phyloP scores from a whole-genome alignment of 2,888 invertebrate species.

The Orthosia incerta region DNA sequence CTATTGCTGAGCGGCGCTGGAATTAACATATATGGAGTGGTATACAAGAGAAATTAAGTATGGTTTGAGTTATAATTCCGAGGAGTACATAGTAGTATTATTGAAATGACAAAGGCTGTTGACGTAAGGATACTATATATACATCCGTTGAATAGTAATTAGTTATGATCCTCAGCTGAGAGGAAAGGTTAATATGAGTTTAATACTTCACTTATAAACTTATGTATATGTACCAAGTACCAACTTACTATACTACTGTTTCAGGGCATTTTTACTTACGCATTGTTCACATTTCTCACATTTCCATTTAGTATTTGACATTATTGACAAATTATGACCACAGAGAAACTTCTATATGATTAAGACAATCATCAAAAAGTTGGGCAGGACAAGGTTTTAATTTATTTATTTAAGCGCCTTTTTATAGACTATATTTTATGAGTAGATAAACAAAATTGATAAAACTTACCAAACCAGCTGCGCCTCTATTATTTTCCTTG shows the following conservation, averaged over 20 bases:
- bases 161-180: background rate
- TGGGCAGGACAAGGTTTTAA: background rate
- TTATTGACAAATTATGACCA: constrained; percentile 1
- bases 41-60: background rate
- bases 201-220: background rate
- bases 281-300: constrained; percentile 15
- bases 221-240: background rate
- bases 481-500: constrained; percentile 79
- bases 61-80: background rate
- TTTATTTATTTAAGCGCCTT: background rate
- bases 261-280: constrained; percentile 13
- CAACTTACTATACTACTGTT: background rate
- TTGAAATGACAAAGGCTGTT: too few species aligned
- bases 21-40: constrained; percentile 47
- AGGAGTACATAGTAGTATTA: background rate
- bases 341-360: background rate
- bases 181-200: background rate
- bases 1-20: constrained; percentile 85
- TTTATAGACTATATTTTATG: constrained; percentile 6
- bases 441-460: background rate
- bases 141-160: too few species aligned
- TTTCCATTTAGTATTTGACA: constrained; percentile 38
- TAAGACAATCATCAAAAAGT: too few species aligned
- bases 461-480: constrained; percentile 82
- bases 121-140: too few species aligned